Conservation (phyloP, 64 coral and sea anemone species). For the Montipora foliosa region DNA sequence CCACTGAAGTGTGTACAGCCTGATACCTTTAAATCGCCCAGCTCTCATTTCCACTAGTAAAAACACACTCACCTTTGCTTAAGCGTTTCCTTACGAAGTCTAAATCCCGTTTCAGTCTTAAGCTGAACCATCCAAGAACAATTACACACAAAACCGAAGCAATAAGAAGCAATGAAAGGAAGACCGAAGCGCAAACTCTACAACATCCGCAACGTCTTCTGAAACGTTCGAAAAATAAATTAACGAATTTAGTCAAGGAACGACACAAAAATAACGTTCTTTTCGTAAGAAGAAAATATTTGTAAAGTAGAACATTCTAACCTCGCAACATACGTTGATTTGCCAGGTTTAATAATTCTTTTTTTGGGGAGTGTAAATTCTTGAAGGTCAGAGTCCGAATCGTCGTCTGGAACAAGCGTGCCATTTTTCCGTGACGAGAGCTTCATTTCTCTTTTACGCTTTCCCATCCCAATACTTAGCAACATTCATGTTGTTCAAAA, state of each 20-base stretch:
- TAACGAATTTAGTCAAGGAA: not conserved
- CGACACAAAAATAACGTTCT: not conserved
- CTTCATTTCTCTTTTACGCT: conserved; percentile 73
- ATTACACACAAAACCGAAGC: conserved; percentile 78
- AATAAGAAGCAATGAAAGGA: conserved; percentile 70
- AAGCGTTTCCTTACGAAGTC: conserved; percentile 65
- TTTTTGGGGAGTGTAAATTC: conserved; percentile 79
- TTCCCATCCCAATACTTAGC: not conserved
- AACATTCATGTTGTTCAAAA: conserved; percentile 2
- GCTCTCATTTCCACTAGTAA: not conserved
- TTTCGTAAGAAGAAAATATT: not conserved
- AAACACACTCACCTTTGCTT: conserved; percentile 59
- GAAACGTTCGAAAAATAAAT: conserved; percentile 57
- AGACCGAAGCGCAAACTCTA: conserved; percentile 70
- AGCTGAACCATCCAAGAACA: conserved; percentile 78
- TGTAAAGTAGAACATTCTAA: not conserved
- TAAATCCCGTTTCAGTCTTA: conserved; percentile 77
- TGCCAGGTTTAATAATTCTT: conserved; percentile 75
- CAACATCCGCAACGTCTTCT: conserved; percentile 72
- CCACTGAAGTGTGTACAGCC: not conserved
- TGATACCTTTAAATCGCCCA: too few relatives aligned
- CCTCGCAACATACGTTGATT: conserved; percentile 70
- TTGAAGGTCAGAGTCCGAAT: conserved; percentile 75
- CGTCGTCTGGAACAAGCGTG: conserved; percentile 68
- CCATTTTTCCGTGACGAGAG: conserved; percentile 72